Conservation (phyloP, 2,113 vertebrate species). For the Sclerurus mexicanus region DNA sequence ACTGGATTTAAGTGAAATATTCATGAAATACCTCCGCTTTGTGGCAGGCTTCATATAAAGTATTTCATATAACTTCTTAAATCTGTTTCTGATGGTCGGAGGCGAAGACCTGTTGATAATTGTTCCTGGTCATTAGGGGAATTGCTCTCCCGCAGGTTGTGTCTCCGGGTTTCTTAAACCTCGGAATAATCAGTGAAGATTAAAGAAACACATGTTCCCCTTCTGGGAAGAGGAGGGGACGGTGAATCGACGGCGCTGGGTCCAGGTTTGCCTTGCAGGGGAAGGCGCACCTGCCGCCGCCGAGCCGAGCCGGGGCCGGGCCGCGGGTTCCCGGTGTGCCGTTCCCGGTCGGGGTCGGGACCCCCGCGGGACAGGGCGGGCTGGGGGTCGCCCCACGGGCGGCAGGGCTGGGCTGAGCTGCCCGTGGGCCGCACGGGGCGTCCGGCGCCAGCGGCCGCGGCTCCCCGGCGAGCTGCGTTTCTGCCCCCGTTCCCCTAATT, state of each 20-base stretch:
- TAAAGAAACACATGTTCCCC: conserved; percentile 16
- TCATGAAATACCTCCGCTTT: not conserved
- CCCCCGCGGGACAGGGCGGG: not conserved
- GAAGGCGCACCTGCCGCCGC: not conserved
- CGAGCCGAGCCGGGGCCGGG: not conserved
- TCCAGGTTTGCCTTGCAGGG: not conserved
- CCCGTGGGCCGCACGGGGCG: not conserved
- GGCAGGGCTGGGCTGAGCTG: not conserved
- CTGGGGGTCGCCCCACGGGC: not conserved
- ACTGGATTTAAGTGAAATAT: not conserved
- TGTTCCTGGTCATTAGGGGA: not conserved
- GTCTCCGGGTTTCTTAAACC: conserved; percentile 51
- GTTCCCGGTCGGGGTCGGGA: no score
- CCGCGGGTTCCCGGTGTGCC: not conserved
- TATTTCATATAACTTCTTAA: not conserved
- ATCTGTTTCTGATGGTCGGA: not conserved
- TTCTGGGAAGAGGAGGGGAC: not conserved
- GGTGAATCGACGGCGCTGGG: not conserved
- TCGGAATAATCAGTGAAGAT: not conserved
- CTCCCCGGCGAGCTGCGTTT: rapidly evolving
- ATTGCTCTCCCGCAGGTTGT: conserved; percentile 36
- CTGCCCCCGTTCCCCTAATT: not conserved
- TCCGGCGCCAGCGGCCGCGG: not conserved
- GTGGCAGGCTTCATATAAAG: not conserved
- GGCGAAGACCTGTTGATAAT: conserved; percentile 12